Evolutionary conservation across 2,113 vertebrate species (phyloP), one percentile per base, ranked within the genome.

Genomic region (Dipodomys stephensi): DNA sequence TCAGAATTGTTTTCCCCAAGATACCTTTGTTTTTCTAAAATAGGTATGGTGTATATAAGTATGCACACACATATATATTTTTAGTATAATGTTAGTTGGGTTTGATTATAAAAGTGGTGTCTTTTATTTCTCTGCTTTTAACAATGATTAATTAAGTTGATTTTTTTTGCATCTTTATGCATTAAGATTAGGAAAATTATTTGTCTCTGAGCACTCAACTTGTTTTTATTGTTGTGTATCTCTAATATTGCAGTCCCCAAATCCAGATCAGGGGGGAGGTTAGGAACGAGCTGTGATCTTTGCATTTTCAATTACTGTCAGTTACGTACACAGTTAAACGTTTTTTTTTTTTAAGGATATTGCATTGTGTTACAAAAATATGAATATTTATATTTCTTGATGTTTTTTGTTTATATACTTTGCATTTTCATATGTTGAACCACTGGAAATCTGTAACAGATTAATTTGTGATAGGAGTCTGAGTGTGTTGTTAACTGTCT

Each of bases 361-460:
- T 97, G 74, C 93, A 85, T 96, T 97, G 96, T 97, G 92, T 96
- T 98, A 88, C 95, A 93, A 78, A 97, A 97, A 92, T 87, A 4
- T 71, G 96, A 96, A 85, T 97, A 96, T 97, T 98, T 98, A 86
- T 98, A 97, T 97, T 97, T 95, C 97, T 97, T 97, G 87, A 87
- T 4, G 96, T 94, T 96, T 96, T 97, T 98, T 91, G 96, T 97
- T 97, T 90, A 80, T 96, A 84, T 93, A 92, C 97, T 97, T 97
- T 96, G 83, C 90, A 94, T 94, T 94, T 96, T 95, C 93, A 76
- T 94, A 80, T 97, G 97, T 98, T 98, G 97, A 98, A 95, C 97
- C 97, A 97, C 97, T 98, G 98, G 97, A 97, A 95, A 97, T 91
- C 97, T 98, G 97, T 92, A 97, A 94, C 94, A 92, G 96, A 97